Base-by-base conservation (phyloP, 2,113 vertebrate species). In the Propithecus coquereli region DNA sequence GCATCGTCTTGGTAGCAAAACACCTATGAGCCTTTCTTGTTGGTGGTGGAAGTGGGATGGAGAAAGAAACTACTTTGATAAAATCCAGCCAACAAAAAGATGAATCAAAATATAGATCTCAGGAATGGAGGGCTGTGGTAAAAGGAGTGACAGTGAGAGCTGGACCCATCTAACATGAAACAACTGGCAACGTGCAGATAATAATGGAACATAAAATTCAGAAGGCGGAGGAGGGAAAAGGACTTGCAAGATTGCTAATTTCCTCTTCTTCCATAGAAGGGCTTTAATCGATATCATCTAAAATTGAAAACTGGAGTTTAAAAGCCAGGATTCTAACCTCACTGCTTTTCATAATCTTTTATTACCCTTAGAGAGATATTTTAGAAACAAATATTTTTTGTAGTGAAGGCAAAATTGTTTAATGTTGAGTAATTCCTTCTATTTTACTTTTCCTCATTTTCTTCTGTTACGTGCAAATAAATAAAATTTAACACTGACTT, bases 231-330 rank as follows among this genome's bases (percentile, higher is more conserved):
- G 37, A 47, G 40, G 40, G 61, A 47, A 70, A 76, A 57, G 45
- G 37, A 91, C 52, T 37, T n/a, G 13, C 74, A 90, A 85, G 83
- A 40, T 4, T 23, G 71, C 61, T 90, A 52, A 96, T 90, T 95
- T 95, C 94, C 63, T 91, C 83, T 86, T 66, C 89, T 84, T 92
- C 87, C 66, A 83, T 18, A 77, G 43, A 77, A 91, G 25, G 68
- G 14, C 87, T 90, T 79, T 52, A 94, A 83, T 71, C 8, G 4
- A 83, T 90, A 54, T 3, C 40, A 94, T 84, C 90, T 89, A 71
- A 97, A 93, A 94, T 59, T 76, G 96, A 94, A 93, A 94, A 89
- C 61, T 80, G 43, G 79, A 70, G 50, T 91, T 91, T 88, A 95
- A 95, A 93, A 94, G 74, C 68, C 79, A 54, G 80, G 63, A 76